phyloP scores from a whole-genome alignment of 2,113 vertebrate species.

The Apodemus speciosus region DNA sequence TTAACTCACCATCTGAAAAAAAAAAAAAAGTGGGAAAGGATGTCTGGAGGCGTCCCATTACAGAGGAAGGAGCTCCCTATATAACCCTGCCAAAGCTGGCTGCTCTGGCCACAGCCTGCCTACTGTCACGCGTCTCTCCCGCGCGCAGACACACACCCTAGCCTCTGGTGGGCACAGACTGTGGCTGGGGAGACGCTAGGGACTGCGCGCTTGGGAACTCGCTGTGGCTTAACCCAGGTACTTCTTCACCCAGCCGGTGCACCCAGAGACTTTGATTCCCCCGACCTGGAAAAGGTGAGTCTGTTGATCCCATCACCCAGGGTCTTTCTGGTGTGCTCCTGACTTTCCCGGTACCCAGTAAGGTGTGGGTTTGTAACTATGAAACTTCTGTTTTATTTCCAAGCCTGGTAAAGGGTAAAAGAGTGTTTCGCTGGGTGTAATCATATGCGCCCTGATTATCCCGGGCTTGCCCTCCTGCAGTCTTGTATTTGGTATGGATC shows the following conservation, averaged over 20 bases:
- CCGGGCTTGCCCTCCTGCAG: not conserved
- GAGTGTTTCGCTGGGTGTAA: not conserved
- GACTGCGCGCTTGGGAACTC: slow-evolving; percentile 40
- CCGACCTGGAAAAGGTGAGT: slow-evolving; percentile 78
- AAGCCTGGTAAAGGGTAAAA: not conserved
- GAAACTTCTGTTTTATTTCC: not conserved
- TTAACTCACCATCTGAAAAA: slow-evolving; percentile 85
- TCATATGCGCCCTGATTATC: not conserved
- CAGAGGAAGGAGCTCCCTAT: slow-evolving; percentile 86
- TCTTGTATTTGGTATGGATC: not conserved
- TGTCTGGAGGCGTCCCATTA: slow-evolving; percentile 89
- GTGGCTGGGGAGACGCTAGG: slow-evolving; percentile 64
- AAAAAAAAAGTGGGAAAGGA: slow-evolving; percentile 78
- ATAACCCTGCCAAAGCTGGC: slow-evolving; percentile 86
- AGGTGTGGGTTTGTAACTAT: not conserved
- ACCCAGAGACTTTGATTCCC: slow-evolving; percentile 64
- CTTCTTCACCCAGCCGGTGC: slow-evolving; percentile 68
- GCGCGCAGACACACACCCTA: not conserved
- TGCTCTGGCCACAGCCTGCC: slow-evolving; percentile 77
- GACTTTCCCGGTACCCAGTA: not conserved
- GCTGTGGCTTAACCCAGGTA: slow-evolving; percentile 32
- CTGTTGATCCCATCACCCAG: not conserved
- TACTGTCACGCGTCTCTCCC: slow-evolving; percentile 79
- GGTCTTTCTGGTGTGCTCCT: not conserved
- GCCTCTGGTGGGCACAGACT: slow-evolving; percentile 3